phyloP scores from a whole-genome alignment of 2,888 invertebrate species.

The Drosophila atripex region DNA sequence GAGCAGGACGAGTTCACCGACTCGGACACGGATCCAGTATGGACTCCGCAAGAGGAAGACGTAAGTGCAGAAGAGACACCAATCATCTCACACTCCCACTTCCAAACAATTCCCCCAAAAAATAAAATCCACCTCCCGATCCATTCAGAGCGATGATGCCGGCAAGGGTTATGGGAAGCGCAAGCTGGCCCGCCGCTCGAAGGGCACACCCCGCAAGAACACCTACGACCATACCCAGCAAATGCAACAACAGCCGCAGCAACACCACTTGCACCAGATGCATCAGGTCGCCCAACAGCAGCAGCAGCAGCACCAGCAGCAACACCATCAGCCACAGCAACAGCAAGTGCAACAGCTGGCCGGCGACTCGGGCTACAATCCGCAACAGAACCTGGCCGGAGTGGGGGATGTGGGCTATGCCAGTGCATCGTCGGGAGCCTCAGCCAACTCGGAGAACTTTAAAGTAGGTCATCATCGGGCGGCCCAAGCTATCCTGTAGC shows the following conservation, averaged over 20 bases:
- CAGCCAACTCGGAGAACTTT: constrained; percentile 78
- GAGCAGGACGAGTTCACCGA: constrained; percentile 86
- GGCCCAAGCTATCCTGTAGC: background rate
- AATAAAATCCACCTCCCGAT: background rate
- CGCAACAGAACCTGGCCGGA: constrained; percentile 76
- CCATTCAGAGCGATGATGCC: constrained; percentile 74
- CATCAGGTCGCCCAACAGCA: constrained; percentile 45
- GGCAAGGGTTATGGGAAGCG: constrained; percentile 78
- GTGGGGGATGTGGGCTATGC: constrained; percentile 67
- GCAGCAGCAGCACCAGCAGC: constrained; percentile 35
- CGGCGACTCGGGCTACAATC: constrained; percentile 66
- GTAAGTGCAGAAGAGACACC: constrained; percentile 70
- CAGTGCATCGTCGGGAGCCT: constrained; percentile 61
- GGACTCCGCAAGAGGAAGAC: constrained; percentile 88
- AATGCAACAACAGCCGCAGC: constrained; percentile 48
- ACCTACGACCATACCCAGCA: constrained; percentile 65
- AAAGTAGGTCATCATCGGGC: constrained; percentile 69
- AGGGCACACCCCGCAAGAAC: constrained; percentile 79
- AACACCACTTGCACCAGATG: constrained; percentile 39
- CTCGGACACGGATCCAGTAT: constrained; percentile 90
- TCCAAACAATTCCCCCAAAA: background rate
- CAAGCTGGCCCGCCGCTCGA: constrained; percentile 77
- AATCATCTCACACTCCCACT: constrained; percentile 7
- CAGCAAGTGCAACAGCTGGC: constrained; percentile 56
- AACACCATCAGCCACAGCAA: constrained; percentile 61